These are phyloP conservation scores for Notodonta ziczac DNA, from an alignment of 2,888 invertebrate genomes.

Conservation along the genomic window DNA sequence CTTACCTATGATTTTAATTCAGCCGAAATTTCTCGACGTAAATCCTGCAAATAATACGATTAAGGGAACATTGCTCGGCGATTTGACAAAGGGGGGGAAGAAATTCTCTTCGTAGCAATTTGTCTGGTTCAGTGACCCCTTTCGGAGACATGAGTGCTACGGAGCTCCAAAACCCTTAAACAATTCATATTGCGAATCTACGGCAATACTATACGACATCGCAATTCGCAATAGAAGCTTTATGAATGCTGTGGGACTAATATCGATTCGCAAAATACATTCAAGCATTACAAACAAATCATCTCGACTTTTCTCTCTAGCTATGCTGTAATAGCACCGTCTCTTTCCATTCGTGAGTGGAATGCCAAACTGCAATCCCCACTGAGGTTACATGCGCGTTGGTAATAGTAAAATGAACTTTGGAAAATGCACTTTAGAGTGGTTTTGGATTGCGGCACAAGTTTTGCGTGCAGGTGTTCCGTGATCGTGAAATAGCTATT, in stretches of 20 bases:
- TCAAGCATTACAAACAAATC: constrained; percentile 48
- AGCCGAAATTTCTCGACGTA: constrained; percentile 53
- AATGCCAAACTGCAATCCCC: constrained; percentile 63
- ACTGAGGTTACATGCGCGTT: constrained; percentile 47
- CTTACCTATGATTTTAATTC: constrained; percentile 54
- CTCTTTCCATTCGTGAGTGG: constrained; percentile 58
- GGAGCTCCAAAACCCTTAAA: constrained; percentile 54
- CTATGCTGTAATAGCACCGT: constrained; percentile 52
- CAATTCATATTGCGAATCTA: constrained; percentile 65
- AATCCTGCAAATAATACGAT: constrained; percentile 68
- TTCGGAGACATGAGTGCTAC: constrained; percentile 53
- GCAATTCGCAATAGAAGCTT: constrained; percentile 43
- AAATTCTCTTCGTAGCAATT: constrained; percentile 61
- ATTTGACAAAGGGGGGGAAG: constrained; percentile 59
- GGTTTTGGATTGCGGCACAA: constrained; percentile 55
- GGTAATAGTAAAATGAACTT: constrained; percentile 60
- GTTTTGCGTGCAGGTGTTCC: constrained; percentile 55
- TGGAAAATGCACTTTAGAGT: constrained; percentile 60
- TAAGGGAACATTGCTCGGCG: constrained; percentile 56
- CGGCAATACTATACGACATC: constrained; percentile 48
- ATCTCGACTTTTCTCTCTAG: constrained; percentile 54
- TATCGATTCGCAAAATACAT: constrained; percentile 59
- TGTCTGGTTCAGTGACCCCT: constrained; percentile 71
- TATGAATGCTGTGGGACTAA: constrained; percentile 55
- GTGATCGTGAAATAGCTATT: constrained; percentile 56